Conservation (phyloP, 2,888 invertebrate genomes). For the Apamea crenata region DNA sequence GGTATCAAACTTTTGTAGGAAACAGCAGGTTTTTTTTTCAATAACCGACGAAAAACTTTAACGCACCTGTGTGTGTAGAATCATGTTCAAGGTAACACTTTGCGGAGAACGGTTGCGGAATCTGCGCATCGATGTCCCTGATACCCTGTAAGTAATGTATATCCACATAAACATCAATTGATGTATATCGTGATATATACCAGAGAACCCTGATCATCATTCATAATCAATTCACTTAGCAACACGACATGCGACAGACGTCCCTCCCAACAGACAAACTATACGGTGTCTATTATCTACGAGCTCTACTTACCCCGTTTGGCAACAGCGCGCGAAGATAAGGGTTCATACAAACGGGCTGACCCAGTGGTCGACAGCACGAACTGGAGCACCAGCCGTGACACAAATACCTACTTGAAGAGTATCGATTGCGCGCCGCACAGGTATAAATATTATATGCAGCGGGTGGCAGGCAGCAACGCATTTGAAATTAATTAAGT, state of each 20-base stretch:
- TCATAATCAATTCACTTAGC: not conserved
- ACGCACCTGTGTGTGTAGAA: too few relatives aligned
- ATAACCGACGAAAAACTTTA: too few relatives aligned
- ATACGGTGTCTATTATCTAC: constrained; percentile 20
- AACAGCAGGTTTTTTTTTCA: too few relatives aligned
- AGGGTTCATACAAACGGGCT: constrained; percentile 50
- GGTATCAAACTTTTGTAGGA: too few relatives aligned
- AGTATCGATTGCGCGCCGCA: constrained; percentile 55
- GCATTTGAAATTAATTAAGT: not conserved
- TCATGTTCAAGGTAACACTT: too few relatives aligned
- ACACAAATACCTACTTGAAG: constrained; percentile 65
- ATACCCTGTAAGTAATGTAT: not conserved
- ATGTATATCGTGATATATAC: not conserved
- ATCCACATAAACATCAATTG: not conserved
- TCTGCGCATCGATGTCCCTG: too few relatives aligned
- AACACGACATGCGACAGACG: not conserved
- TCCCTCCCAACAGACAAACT: not conserved
- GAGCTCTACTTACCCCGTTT: constrained; percentile 42
- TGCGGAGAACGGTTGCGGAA: too few relatives aligned
- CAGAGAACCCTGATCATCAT: not conserved
- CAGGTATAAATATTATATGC: constrained; percentile 28
- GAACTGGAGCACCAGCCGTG: constrained; percentile 55
- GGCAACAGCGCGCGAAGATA: constrained; percentile 49
- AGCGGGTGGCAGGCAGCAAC: constrained; percentile 14
- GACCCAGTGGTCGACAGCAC: constrained; percentile 54